Conservation (phyloP, 2,797 vertebrate species). For the Kryptopterus vitreolus region DNA sequence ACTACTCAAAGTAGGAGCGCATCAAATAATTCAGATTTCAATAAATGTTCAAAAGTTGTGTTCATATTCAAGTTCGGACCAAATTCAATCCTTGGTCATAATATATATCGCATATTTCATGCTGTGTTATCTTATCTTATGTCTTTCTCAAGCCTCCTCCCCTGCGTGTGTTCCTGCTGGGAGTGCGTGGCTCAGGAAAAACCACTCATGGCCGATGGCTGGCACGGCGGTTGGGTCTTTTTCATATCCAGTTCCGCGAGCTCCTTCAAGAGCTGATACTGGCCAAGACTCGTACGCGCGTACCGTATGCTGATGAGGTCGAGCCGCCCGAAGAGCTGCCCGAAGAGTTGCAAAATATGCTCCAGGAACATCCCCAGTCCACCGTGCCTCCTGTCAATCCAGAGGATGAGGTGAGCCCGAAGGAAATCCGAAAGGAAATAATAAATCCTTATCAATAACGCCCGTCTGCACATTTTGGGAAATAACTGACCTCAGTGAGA, state of each 20-base stretch:
- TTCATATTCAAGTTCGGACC: not conserved
- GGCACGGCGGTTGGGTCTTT: constrained; percentile 83
- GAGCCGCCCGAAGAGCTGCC: constrained; percentile 65
- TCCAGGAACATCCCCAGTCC: constrained; percentile 30
- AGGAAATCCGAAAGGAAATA: no score
- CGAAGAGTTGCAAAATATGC: constrained; percentile 58
- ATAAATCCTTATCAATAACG: no score
- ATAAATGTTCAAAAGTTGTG: not conserved
- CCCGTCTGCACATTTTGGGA: no score
- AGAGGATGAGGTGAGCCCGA: constrained; percentile 8
- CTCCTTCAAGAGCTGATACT: constrained; percentile 85
- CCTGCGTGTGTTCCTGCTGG: constrained; percentile 82
- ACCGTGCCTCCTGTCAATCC: not conserved
- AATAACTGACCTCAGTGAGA: no score
- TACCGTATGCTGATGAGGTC: constrained; percentile 73
- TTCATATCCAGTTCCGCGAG: constrained; percentile 93
- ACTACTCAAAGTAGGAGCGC: constrained; percentile 79
- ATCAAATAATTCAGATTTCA: no score
- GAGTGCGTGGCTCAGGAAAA: constrained; percentile 86
- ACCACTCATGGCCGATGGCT: constrained; percentile 78
- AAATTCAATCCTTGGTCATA: not conserved
- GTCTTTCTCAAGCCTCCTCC: constrained; percentile 79
- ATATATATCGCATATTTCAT: not conserved
- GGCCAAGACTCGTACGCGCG: constrained; percentile 77
- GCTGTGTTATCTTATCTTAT: not conserved